These are phyloP conservation scores for Pristis pectinata DNA, from an alignment of 2,797 vertebrate genomes.

Conservation along the genomic window DNA sequence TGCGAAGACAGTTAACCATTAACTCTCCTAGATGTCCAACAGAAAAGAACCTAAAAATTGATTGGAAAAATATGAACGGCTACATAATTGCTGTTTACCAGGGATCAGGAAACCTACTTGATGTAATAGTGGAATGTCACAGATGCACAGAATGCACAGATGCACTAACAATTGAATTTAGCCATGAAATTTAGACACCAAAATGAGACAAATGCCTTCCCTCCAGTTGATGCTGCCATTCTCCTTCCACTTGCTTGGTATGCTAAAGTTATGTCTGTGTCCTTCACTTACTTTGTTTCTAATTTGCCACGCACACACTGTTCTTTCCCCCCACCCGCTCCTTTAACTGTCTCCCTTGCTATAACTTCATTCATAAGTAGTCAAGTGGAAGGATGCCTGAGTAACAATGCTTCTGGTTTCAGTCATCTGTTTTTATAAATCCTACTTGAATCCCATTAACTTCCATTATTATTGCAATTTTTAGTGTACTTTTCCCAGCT, in stretches of 20 bases:
- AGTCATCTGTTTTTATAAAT: neutral
- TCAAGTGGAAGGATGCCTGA: neutral
- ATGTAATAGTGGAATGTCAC: neutral
- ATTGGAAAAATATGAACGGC: neutral
- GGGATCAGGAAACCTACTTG: neutral
- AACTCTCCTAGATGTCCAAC: neutral
- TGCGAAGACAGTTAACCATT: neutral
- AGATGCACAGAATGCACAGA: neutral
- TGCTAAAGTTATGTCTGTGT: too few relatives aligned
- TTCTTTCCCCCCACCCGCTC: neutral
- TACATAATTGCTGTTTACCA: neutral
- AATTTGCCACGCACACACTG: neutral
- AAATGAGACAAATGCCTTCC: neutral
- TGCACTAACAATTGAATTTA: neutral
- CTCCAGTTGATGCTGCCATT: neutral
- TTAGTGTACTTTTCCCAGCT: too few relatives aligned
- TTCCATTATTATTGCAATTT: too few relatives aligned
- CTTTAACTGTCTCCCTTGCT: neutral
- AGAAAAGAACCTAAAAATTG: neutral
- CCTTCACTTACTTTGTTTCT: too few relatives aligned
- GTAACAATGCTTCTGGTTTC: neutral
- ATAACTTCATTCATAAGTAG: neutral
- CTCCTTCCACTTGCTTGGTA: neutral
- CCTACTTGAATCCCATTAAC: neutral
- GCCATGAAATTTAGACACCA: neutral